Evolutionary conservation across 1,140 invertebrate species (phyloP).

Genomic region (Leptinotarsa texana): DNA sequence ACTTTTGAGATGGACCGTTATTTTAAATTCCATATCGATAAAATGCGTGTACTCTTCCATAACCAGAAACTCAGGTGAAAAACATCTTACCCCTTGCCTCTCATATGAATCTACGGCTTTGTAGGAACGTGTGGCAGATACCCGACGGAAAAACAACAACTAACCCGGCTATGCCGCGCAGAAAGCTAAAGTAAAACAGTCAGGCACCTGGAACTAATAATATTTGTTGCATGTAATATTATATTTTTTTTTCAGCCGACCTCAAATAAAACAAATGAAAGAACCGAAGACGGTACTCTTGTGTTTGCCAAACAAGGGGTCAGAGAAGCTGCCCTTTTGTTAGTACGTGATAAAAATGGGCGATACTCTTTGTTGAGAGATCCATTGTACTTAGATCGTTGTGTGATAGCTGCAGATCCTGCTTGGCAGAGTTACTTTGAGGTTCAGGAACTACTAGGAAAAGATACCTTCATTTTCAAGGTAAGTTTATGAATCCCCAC

Average conservation of each 20-base stretch:
- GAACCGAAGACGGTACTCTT: slow-evolving; percentile 55
- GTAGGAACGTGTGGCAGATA: no score
- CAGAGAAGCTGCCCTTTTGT: slow-evolving; percentile 82
- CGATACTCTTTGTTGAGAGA: slow-evolving; percentile 85
- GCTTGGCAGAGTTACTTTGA: slow-evolving; percentile 92
- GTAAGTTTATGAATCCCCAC: slow-evolving; percentile 57
- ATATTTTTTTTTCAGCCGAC: slow-evolving; percentile 30
- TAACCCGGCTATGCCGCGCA: no score
- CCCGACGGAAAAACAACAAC: no score
- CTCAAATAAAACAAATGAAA: slow-evolving; percentile 31
- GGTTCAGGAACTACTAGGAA: slow-evolving; percentile 89
- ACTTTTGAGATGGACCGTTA: no score
- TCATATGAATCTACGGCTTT: no score
- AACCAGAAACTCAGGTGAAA: no score
- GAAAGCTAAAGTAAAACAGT: no score
- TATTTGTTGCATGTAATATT: no score
- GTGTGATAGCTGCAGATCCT: slow-evolving; percentile 85
- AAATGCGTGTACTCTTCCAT: no score
- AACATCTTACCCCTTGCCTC: no score
- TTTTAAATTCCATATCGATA: no score
- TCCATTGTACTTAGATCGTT: slow-evolving; percentile 85
- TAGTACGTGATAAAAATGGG: slow-evolving; percentile 89
- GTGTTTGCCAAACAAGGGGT: slow-evolving; percentile 71
- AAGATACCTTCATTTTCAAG: slow-evolving; percentile 94
- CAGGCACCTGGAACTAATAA: no score